Evolutionary conservation across 2,797 vertebrate species (phyloP).

Genomic region (Pseudomugil gertrudae): DNA sequence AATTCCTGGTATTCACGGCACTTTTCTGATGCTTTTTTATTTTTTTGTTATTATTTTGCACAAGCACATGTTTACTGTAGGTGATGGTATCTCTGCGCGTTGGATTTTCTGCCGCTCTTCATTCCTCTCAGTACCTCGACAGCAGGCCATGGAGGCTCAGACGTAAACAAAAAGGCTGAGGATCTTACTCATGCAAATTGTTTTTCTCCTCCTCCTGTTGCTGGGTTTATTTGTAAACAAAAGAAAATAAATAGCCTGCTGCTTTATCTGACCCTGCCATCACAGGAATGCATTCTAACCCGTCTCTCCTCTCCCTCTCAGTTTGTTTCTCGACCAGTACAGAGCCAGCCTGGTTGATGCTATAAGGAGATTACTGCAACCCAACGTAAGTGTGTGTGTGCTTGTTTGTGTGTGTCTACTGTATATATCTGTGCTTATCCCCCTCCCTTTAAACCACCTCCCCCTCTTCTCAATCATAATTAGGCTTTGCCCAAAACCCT

Average conservation of each 20-base stretch:
- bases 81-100: slow-evolving; percentile 44
- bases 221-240: slow-evolving; percentile 78
- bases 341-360: slow-evolving; percentile 97
- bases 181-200: slow-evolving; percentile 77
- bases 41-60: slow-evolving; percentile 14
- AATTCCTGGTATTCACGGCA: slow-evolving; percentile 30
- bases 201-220: slow-evolving; percentile 67
- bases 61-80: slow-evolving; percentile 21
- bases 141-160: slow-evolving; percentile 41
- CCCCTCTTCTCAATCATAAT: slow-evolving; percentile 89
- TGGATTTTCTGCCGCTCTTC: slow-evolving; percentile 47
- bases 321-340: slow-evolving; percentile 98
- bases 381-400: slow-evolving; percentile 90
- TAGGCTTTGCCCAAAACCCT: slow-evolving; percentile 89
- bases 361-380: slow-evolving; percentile 97
- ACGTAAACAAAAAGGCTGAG: slow-evolving; percentile 50
- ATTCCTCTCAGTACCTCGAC: slow-evolving; percentile 47
- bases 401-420: slow-evolving; percentile 49
- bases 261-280: slow-evolving; percentile 86
- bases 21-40: slow-evolving; percentile 31
- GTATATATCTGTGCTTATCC: slow-evolving; percentile 61
- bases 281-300: slow-evolving; percentile 88
- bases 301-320: slow-evolving; percentile 76
- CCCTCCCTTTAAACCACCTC: slow-evolving; percentile 72
- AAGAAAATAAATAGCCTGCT: slow-evolving; percentile 85